Base-by-base conservation (phyloP, 2,113 vertebrate genomes). In the Cephalophus harveyi region DNA sequence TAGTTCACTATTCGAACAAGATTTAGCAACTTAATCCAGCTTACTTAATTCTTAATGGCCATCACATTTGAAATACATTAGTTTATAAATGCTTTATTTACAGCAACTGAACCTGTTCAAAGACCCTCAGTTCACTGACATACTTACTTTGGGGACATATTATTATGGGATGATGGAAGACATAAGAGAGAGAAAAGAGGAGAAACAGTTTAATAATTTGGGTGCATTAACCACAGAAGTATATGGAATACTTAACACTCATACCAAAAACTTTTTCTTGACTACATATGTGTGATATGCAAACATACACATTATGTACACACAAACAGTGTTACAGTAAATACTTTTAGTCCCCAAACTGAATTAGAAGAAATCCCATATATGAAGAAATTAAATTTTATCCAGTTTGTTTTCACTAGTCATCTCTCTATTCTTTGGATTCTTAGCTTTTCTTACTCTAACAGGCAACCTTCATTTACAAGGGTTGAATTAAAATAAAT, bases 291-390 rank as follows among this genome's bases (percentile, higher is more conserved):
- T 64, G 27, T 67, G n/a, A 60, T 21, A 62, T 33, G n/a, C 7
- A 90, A 52, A 86, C 5, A 60, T 27, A 87, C 30, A 74, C 1
- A n/a, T 28, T 28, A 48, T 43, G 82, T 40, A 89, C 10, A 82
- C 27, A 87, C 27, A 93, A 2, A 87, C 15, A 36, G 25, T 93
- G 74, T 19, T 91, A 43, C 52, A 89, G 33, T 83, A 81, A 86
- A 84, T 17, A 81, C 30, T 55, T 84, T 86, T n/a, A 67, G 64
- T 91, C 54, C 55, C 94, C 82, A 64, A 33, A 54, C 5, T 97
- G 43, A 97, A 94, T 60, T 50, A 89, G 23, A 82, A 89, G 21
- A 95, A 88, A 90, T 86, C 33, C 67, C 57, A 94, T 62, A 93
- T 43, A 59, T 10, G 5, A 95, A 81, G 83, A 36, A 78, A 71